Evolutionary conservation across 2,113 vertebrate species (phyloP).

Genomic region (Microcebus jonahi): DNA sequence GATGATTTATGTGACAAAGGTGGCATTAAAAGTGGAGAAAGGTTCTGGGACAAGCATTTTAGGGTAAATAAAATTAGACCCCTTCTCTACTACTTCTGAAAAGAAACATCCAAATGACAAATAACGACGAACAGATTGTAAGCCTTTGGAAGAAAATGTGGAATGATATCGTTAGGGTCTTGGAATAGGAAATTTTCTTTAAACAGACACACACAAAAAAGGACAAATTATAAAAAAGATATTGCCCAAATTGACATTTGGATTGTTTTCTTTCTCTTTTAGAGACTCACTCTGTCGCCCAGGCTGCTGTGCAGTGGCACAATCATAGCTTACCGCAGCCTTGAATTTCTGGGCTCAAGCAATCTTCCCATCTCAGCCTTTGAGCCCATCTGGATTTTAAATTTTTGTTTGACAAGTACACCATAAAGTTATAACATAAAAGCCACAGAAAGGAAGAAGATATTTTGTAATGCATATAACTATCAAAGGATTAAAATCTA

Average conservation of each 20-base stretch:
- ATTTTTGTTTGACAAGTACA: neutral
- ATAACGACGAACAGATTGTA: neutral
- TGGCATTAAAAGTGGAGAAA: neutral
- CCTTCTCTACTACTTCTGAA: neutral
- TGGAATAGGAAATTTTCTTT: neutral
- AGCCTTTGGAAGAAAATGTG: neutral
- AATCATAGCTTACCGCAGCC: no score
- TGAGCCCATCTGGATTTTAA: neutral
- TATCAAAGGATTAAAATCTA: neutral
- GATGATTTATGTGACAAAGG: neutral
- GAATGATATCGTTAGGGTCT: neutral
- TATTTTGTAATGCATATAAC: neutral
- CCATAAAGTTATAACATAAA: neutral
- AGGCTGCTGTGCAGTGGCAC: no score
- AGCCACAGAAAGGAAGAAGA: neutral
- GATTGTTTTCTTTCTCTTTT: no score
- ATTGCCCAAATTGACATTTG: neutral
- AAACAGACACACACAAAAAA: neutral
- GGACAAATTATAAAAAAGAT: neutral
- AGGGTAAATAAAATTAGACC: neutral
- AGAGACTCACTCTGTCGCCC: no score
- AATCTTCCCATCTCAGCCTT: no score
- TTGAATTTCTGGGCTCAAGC: no score
- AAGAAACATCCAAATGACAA: neutral
- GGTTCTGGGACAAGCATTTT: neutral